Evolutionary conservation across 2,797 vertebrate species (phyloP), one percentile per base, ranked within the genome.

Genomic region (Mareca penelope): DNA sequence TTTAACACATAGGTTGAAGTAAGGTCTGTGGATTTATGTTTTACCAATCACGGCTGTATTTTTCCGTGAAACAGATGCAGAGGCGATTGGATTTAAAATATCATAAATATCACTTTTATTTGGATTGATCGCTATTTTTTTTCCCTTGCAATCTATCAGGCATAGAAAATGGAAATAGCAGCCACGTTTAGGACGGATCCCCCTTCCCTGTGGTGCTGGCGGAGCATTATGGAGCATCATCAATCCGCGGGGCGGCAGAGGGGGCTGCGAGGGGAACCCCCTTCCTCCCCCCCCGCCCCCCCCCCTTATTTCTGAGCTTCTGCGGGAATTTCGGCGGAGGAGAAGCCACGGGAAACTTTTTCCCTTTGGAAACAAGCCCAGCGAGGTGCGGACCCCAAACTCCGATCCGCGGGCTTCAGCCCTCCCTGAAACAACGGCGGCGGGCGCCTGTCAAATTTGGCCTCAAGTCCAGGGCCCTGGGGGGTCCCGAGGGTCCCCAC

Each of bases 191-290:
- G 33, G 28, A 44, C 1, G 6, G 35, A 75, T 28, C 37, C 1
- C 3, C 23, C 15, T 53, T 85, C 56, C 39, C 39, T 22, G 78
- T 48, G 40, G 15, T 23, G 19, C 12, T 64, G 40, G 29, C 26
- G 75, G 68, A 65, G 10, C 31, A 53, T 12, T 5, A 10, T 1
- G 0, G 24, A 18, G 31, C n/a, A 26, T 50, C 35, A 40, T 7
- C 11, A 15, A 26, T 50, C 57, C 3, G 15, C 0, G 0, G 15
- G 40, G 48, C 0, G 2, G 53, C 44, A 2, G 2, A 3, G 15
- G 22, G 2, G 10, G 14, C 48, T 50, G 16, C 8, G 26, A 19
- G 17, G 44, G 23, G 7, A 1, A 16, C 40, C 13, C 31, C 5
- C 1, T 40, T 40, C 44, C 44, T 2, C 10, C 37, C 37, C 37